Evolutionary conservation across 2,797 vertebrate genomes (phyloP).

Genomic region (Neoniphon sammara): DNA sequence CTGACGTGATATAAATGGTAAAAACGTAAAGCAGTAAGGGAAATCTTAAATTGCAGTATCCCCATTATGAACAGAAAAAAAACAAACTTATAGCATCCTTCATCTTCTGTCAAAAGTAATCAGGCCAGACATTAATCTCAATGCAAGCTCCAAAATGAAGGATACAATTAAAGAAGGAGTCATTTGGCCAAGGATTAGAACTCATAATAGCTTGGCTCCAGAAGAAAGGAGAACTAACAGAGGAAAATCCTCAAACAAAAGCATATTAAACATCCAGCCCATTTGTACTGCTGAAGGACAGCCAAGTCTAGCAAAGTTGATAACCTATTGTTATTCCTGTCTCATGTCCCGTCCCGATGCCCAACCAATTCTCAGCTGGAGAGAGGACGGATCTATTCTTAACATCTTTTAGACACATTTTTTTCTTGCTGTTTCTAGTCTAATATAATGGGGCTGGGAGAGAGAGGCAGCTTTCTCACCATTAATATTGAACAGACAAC

Average conservation of each 20-base stretch:
- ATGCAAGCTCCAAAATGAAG: slow-evolving; percentile 20
- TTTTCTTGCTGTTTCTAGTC: neutral
- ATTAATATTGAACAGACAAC: slow-evolving; percentile 33
- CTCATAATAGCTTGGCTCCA: slow-evolving; percentile 21
- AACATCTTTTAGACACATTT: neutral
- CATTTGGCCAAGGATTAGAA: slow-evolving; percentile 4
- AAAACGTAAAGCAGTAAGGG: slow-evolving; percentile 8
- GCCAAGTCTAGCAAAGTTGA: slow-evolving; percentile 6
- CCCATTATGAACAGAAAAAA: slow-evolving; percentile 18
- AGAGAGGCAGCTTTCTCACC: neutral
- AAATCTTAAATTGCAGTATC: slow-evolving; percentile 12
- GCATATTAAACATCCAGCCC: neutral
- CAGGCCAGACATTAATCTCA: slow-evolving; percentile 29
- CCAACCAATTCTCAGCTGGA: neutral
- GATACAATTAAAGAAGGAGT: slow-evolving; percentile 14
- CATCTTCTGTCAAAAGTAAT: slow-evolving; percentile 34
- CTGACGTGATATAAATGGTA: slow-evolving; percentile 26
- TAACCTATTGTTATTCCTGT: neutral
- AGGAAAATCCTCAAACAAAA: neutral
- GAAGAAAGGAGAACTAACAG: neutral
- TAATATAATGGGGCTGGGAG: neutral
- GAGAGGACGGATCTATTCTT: neutral
- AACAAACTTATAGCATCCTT: slow-evolving; percentile 18
- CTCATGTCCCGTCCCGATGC: neutral
- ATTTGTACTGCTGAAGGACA: neutral